Evolutionary conservation across 2,797 vertebrate species (phyloP), one percentile per base, ranked within the genome.

Genomic region (Catostomus latipinnis): DNA sequence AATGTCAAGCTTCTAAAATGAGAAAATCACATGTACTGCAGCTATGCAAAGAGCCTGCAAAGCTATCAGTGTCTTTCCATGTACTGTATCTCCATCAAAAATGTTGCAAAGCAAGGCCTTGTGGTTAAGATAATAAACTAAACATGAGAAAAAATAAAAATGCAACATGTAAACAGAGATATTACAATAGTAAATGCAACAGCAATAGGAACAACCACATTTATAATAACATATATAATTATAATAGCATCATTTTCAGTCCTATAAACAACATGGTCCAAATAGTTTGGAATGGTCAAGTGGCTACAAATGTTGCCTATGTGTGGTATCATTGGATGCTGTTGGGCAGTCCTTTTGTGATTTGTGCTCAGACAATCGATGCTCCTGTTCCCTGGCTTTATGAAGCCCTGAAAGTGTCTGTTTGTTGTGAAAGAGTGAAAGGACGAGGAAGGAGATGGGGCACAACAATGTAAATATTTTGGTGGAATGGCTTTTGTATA

Each of bases 161-260:
- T 75, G 84, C 80, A 83, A 79, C 74, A 85, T 75, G 52, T 79
- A 77, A 76, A 86, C 84, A 85, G 76, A 67, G 46, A 74, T 82
- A 83, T 85, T 79, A 86, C 81, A 81, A 86, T 86, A 85, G 81
- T 83, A 82, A 84, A 76, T 86, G 71, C 68, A 82, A 86, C 80
- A 76, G 76, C 80, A 84, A 82, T 79, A 84, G 79, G 78, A 87
- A 83, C 83, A 85, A 82, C 70, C 75, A 87, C 79, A 83, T 79
- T 84, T 67, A 85, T 78, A 82, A 84, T 83, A 70, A 87, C 81
- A 87, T 87, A 86, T 85, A 81, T 68, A 87, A 88, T 84, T 78
- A 85, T 84, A 86, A 85, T 86, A 87, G 79, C 84, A 78, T 85
- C 83, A 81, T 83, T 87, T 85, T 80, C 82, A 83, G 76, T 89